phyloP scores from a whole-genome alignment of 2,797 vertebrate genomes.

The Rallus crepitans region DNA sequence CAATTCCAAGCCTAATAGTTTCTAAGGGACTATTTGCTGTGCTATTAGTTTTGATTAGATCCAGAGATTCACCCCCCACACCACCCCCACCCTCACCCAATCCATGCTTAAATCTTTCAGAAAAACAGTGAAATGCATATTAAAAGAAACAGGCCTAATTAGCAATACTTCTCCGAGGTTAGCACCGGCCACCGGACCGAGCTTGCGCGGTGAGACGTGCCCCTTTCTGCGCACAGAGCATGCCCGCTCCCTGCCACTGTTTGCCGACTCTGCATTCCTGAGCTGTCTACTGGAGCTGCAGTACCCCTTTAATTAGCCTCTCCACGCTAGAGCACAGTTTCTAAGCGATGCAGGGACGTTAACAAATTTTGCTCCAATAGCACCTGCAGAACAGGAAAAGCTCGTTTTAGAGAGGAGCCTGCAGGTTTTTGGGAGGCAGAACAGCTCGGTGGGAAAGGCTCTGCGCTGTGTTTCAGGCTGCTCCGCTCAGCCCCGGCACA shows the following conservation, averaged over 20 bases:
- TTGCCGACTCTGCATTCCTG: background rate
- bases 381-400: background rate
- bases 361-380: background rate
- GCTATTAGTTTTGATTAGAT: constrained; percentile 63
- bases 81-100: background rate
- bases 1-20: constrained; percentile 16
- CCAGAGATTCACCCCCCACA: constrained; percentile 1
- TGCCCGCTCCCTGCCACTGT: background rate
- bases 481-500: background rate
- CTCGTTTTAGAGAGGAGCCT: background rate
- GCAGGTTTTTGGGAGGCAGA: background rate
- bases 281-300: background rate
- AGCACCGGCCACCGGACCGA: background rate
- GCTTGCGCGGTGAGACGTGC: background rate
- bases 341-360: background rate
- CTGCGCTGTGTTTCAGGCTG: background rate
- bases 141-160: constrained; percentile 2
- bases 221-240: background rate
- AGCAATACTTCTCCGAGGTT: background rate
- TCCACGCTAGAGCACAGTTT: background rate
- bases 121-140: background rate
- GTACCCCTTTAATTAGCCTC: background rate
- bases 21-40: constrained; percentile 49
- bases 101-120: background rate
- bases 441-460: background rate